Evolutionary conservation across 2,113 vertebrate genomes (phyloP), one percentile per base, ranked within the genome.

Genomic region (Ammodytes dubius): DNA sequence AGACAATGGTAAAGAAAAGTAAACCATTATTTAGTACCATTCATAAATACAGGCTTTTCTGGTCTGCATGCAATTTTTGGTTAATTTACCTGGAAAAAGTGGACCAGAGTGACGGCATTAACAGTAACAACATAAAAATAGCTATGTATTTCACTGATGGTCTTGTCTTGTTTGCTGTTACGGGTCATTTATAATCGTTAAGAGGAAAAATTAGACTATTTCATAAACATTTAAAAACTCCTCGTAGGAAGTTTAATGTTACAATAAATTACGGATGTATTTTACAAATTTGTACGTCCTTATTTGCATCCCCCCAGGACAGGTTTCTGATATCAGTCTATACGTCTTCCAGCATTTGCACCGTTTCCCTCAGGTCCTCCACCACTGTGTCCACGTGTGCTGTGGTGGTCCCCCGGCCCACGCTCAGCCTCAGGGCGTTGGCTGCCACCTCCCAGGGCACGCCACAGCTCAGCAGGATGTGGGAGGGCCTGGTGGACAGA

Each of bases 391-490:
- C 98, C 91, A 99, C 96, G 0, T 99, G 96, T 0, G 94, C 92
- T 57, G 59, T 91, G 3, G 94, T 95, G 12, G 97, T 99, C 61
- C 88, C 74, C 5, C 97, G 94, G 9, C 98, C 98, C 81, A 99
- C 94, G 0, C 98, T 99, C 80, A 99, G 91, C 75, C 98, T 95
- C 73, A 99, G 27, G 0, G 98, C 97, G 0, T 97, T 99, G 54
- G 84, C 92, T 0, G 98, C 98, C 89, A 97, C 95, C 0, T 95
- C 91, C 0, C 81, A 60, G 0, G 96, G 92, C 65, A 99, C 61
- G 5, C 97, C 97, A 0, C 95, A 97, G 93, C 92, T 96, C 82
- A 99, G 95, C 54, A 99, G 95, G 88, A 99, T 95, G 0, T 94
- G 94, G 0, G 98, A 99, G 0, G 98, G 96, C 91, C 98, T 99